phyloP scores from a whole-genome alignment of 1,140 invertebrate genomes.

The Hypothenemus hampei region DNA sequence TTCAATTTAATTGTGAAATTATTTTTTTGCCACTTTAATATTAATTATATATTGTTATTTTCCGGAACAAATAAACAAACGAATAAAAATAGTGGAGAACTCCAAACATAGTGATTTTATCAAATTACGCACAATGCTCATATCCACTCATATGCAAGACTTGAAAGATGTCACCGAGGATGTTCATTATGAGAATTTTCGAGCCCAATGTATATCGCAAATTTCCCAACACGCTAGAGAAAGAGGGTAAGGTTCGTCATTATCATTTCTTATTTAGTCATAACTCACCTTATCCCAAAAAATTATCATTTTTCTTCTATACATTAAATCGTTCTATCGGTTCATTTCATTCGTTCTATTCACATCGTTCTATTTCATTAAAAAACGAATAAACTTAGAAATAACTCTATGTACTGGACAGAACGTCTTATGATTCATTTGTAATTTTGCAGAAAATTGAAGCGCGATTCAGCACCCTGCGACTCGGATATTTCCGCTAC shows the following conservation, averaged over 20 bases:
- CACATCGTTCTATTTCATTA: too few relatives aligned
- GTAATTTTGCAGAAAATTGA: constrained; percentile 65
- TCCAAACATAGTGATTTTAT: constrained; percentile 96
- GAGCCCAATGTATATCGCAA: constrained; percentile 84
- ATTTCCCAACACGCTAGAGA: constrained; percentile 82
- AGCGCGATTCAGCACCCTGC: constrained; percentile 66
- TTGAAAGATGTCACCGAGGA: constrained; percentile 92
- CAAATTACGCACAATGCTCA: constrained; percentile 93
- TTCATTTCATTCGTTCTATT: too few relatives aligned
- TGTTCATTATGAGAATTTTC: constrained; percentile 95
- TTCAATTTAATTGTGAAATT: neutral
- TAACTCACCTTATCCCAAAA: too few relatives aligned
- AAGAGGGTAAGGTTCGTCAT: constrained; percentile 61
- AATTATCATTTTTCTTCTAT: too few relatives aligned
- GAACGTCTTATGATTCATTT: too few relatives aligned
- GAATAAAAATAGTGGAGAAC: constrained; percentile 92
- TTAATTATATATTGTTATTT: neutral
- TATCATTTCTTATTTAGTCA: too few relatives aligned
- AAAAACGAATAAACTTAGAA: too few relatives aligned
- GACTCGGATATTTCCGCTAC: constrained; percentile 78
- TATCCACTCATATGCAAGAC: constrained; percentile 94
- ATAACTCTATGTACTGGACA: too few relatives aligned
- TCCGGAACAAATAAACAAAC: too few relatives aligned
- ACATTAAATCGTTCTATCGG: too few relatives aligned
- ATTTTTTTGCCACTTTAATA: neutral